Evolutionary conservation across 1,140 invertebrate genomes (phyloP), one percentile per base, ranked within the genome.

Genomic region (Drosophila subobscura): DNA sequence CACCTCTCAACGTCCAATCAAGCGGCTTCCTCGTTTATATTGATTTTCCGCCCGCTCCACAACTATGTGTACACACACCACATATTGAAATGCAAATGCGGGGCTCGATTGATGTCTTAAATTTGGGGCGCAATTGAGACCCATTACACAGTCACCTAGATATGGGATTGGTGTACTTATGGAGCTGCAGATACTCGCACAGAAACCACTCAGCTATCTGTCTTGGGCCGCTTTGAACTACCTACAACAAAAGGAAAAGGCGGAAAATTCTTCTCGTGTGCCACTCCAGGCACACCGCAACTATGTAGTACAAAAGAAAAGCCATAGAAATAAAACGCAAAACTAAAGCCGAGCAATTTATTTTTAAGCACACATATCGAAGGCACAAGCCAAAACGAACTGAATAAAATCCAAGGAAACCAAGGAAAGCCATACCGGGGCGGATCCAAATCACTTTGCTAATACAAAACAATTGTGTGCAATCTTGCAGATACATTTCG

Each of bases 401-500:
- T 23, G 41, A 58, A 66, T 44, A 20, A 40, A 46, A 58, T 63
- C 49, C 12, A 51, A 77, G 70, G 50, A 73, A 63, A 58, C 33
- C 29, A 10, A 33, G 29, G 8, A 10, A 37, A 37, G 33, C 33
- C 33, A 10, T 37, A 8, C 29, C 33, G 33, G 12, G 33, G 33
- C 33, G 33, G 33, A 37, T 37, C 33, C 33, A 78, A 79, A 71
- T 72, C 77, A 74, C 74, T 67, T 46, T 61, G 59, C 77, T 73
- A 78, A 75, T 75, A 89, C 84, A 70, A 83, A 89, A 89, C 83
- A 83, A 88, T 88, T 88, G 84, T 88, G 75, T 79, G 79, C 84
- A 88, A 88, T 88, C 83, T 89, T 67, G 67, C 71, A 79, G 67
- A 88, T 89, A 88, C 65, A 67, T 77, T 67, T 86, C 33, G 74